A percentile compares a stretch with the other conserved stretches of the same genome.
phyloP scores from a whole-genome alignment of 2,113 vertebrate species.

The Rhombomys opimus region DNA sequence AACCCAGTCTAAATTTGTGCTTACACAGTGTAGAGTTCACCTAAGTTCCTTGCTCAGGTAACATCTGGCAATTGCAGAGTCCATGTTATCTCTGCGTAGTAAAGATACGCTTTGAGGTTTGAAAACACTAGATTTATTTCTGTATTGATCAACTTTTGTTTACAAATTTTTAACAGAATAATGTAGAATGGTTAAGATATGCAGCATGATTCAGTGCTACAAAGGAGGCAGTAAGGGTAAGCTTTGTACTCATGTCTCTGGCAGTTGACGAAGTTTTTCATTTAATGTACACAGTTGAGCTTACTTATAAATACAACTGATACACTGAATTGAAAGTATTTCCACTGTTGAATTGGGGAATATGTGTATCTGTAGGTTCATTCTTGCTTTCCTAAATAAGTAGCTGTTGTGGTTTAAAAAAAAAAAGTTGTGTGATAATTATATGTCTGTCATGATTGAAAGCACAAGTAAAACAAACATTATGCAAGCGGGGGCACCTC shows the following conservation, averaged over 20 bases:
- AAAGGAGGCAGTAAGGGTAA: background rate
- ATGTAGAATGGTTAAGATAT: background rate
- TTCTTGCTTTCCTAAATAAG: constrained; percentile 82
- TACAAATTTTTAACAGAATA: background rate
- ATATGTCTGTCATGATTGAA: constrained; percentile 79
- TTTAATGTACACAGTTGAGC: constrained; percentile 49
- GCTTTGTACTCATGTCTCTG: background rate
- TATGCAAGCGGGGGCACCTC: constrained; percentile 42
- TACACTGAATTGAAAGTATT: constrained; percentile 72
- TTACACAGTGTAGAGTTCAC: background rate
- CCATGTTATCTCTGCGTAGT: background rate
- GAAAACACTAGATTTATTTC: background rate
- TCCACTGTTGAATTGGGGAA: constrained; percentile 82
- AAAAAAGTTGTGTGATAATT: constrained; percentile 82
- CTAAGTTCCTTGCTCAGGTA: background rate
- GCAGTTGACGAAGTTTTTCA: constrained; percentile 35
- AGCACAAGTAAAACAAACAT: constrained; percentile 77
- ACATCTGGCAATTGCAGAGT: background rate
- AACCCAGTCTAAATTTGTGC: background rate
- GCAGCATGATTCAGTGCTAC: background rate
- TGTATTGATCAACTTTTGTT: background rate
- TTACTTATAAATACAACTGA: constrained; percentile 69
- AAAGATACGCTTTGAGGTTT: background rate
- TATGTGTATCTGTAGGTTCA: constrained; percentile 64
- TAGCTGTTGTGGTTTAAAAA: constrained; percentile 75